phyloP scores from a whole-genome alignment of 30 jellyfish, hydroid and myxozoan genomes.

The Chrysaora quinquecirrha region DNA sequence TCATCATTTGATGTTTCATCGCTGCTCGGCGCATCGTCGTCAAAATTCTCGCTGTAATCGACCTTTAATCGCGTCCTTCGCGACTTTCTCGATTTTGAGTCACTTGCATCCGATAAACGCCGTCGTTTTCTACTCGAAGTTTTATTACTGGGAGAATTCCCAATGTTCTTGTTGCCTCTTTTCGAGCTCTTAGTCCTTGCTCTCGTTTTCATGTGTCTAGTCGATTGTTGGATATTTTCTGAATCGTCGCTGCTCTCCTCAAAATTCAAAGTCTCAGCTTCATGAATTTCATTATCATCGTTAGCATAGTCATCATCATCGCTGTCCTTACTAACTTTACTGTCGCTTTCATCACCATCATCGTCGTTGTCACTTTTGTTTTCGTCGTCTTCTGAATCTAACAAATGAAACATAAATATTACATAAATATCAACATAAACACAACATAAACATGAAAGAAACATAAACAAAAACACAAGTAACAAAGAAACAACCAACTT shows the following conservation, averaged over 20 bases:
- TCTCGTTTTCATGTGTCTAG: neutral
- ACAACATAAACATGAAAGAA: neutral
- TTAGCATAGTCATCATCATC: conserved; percentile 32
- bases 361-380: conserved; percentile 2
- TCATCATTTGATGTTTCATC: neutral
- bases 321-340: neutral
- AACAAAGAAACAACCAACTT: too few relatives aligned
- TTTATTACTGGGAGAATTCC: conserved; percentile 5
- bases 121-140: conserved; percentile 40
- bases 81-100: conserved; percentile 43
- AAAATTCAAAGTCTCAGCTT: neutral
- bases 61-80: conserved; percentile 60
- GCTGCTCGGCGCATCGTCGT: conserved; percentile 30
- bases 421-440: too few relatives aligned
- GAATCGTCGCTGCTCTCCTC: conserved; percentile 19
- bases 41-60: conserved; percentile 57
- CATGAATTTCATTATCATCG: conserved; percentile 32
- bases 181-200: neutral
- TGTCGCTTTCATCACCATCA: conserved; percentile 31
- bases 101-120: conserved; percentile 17
- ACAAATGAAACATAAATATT: neutral
- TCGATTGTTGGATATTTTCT: neutral
- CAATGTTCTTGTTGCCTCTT: neutral
- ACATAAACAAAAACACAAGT: too few relatives aligned
- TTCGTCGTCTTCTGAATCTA: conserved; percentile 41